Conservation (phyloP, 1,140 invertebrate genomes). For the Drosophila murphyi region DNA sequence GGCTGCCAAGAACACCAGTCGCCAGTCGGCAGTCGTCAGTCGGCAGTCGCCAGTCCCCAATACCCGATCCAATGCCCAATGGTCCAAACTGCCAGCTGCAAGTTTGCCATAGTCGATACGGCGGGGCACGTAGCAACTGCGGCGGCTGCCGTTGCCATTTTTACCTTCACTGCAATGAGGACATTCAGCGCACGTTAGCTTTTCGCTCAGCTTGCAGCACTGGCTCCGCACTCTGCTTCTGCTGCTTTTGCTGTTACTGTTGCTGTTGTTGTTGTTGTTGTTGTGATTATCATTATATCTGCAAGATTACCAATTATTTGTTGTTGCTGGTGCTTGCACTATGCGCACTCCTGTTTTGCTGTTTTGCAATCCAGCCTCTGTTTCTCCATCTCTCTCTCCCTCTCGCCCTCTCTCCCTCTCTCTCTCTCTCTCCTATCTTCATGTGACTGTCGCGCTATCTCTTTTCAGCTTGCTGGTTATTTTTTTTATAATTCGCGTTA, state of each 20-base stretch:
- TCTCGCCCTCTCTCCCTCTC: background rate
- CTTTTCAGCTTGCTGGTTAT: constrained; percentile 55
- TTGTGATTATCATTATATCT: constrained; percentile 81
- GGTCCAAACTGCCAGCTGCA: background rate
- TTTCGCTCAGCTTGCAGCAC: constrained; percentile 36
- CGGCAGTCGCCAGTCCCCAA: background rate
- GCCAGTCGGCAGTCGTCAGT: background rate
- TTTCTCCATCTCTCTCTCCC: background rate
- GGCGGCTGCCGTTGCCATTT: constrained; percentile 30
- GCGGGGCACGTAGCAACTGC: constrained; percentile 55
- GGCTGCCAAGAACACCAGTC: constrained; percentile 8
- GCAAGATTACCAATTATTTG: constrained; percentile 80
- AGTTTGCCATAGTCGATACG: constrained; percentile 26
- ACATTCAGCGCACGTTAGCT: constrained; percentile 76
- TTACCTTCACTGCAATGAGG: constrained; percentile 76
- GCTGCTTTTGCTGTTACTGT: constrained; percentile 41
- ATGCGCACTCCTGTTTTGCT: constrained; percentile 51
- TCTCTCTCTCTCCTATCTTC: background rate
- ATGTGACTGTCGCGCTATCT: constrained; percentile 14
- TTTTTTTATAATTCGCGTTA: constrained; percentile 78
- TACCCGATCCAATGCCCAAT: constrained; percentile 32
- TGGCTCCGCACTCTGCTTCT: constrained; percentile 22
- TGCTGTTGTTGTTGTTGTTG: constrained; percentile 58
- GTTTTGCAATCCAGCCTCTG: too few species aligned
- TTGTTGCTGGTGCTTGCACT: constrained; percentile 55